phyloP scores from a whole-genome alignment of 30 jellyfish, hydroid and myxozoan genomes.

The Chironex yamaguchii region DNA sequence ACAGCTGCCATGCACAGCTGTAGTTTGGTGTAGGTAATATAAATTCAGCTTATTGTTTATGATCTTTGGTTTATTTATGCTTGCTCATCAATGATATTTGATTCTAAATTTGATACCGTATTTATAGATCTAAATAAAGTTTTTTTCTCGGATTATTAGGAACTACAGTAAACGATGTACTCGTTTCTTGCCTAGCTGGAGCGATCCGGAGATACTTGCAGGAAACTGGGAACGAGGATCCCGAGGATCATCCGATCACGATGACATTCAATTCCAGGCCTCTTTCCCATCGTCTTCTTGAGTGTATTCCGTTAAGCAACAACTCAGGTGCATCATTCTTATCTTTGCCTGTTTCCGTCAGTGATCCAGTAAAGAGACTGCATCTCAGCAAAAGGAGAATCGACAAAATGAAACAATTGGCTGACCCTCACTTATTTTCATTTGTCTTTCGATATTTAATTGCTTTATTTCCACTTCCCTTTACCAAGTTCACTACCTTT shows the following conservation, averaged over 20 bases:
- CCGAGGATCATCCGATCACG: constrained; percentile 92
- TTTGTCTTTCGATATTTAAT: constrained; percentile 79
- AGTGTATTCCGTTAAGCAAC: constrained; percentile 91
- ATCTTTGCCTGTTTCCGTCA: constrained; percentile 85
- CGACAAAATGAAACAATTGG: constrained; percentile 63
- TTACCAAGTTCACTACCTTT: constrained; percentile 78
- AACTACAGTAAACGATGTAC: constrained; percentile 93
- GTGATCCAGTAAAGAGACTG: constrained; percentile 86
- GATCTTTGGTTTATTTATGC: too few species aligned
- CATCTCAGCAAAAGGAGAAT: constrained; percentile 74
- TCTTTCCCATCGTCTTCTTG: constrained; percentile 54
- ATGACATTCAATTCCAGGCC: constrained; percentile 96
- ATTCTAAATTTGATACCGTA: too few species aligned
- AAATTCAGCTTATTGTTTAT: too few species aligned
- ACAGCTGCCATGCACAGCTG: too few species aligned
- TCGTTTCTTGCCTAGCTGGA: constrained; percentile 93
- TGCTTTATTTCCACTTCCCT: constrained; percentile 83
- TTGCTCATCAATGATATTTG: too few species aligned
- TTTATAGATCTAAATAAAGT: too few species aligned
- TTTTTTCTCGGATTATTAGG: too few species aligned
- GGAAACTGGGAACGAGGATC: constrained; percentile 58
- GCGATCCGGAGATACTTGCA: constrained; percentile 85
- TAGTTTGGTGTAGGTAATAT: too few species aligned
- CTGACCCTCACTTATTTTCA: constrained; percentile 96
- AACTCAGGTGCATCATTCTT: constrained; percentile 96